phyloP scores from a whole-genome alignment of 2,888 invertebrate genomes.

The Ectemnius cavifrons region DNA sequence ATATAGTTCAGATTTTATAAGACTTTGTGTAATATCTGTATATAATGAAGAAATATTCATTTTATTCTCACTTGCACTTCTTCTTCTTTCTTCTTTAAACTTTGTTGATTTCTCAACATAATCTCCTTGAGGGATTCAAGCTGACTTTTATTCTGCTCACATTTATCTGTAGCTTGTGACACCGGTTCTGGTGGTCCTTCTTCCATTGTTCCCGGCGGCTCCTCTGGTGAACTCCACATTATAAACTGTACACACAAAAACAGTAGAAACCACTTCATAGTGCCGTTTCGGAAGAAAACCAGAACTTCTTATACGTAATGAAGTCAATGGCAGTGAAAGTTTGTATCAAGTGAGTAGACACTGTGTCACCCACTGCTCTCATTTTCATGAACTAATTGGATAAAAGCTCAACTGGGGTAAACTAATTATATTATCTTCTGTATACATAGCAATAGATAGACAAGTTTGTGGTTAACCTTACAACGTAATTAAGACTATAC shows the following conservation, averaged over 20 bases:
- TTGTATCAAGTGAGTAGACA: slow-evolving; percentile 65
- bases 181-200: slow-evolving; percentile 60
- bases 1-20: background rate
- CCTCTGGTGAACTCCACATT: slow-evolving; percentile 72
- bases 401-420: slow-evolving; percentile 72
- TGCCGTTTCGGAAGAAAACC: slow-evolving; percentile 32
- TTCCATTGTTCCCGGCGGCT: slow-evolving; percentile 69
- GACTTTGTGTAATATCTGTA: background rate
- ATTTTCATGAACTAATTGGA: slow-evolving; percentile 75
- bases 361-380: slow-evolving; percentile 72
- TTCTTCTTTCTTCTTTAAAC: slow-evolving; percentile 73
- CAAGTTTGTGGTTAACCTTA: slow-evolving; percentile 48
- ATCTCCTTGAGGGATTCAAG: slow-evolving; percentile 72
- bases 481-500: slow-evolving; percentile 28
- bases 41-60: too few species aligned
- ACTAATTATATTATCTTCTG: slow-evolving; percentile 73
- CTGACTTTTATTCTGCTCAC: slow-evolving; percentile 69
- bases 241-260: slow-evolving; percentile 71
- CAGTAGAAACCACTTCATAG: slow-evolving; percentile 71
- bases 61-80: slow-evolving; percentile 71
- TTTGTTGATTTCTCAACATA: slow-evolving; percentile 72
- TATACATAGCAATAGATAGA: slow-evolving; percentile 49
- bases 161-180: slow-evolving; percentile 61
- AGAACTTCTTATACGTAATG: slow-evolving; percentile 30
- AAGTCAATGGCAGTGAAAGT: slow-evolving; percentile 74